phyloP scores from a whole-genome alignment of 2,113 vertebrate species.

The Gopherus evgoodei region DNA sequence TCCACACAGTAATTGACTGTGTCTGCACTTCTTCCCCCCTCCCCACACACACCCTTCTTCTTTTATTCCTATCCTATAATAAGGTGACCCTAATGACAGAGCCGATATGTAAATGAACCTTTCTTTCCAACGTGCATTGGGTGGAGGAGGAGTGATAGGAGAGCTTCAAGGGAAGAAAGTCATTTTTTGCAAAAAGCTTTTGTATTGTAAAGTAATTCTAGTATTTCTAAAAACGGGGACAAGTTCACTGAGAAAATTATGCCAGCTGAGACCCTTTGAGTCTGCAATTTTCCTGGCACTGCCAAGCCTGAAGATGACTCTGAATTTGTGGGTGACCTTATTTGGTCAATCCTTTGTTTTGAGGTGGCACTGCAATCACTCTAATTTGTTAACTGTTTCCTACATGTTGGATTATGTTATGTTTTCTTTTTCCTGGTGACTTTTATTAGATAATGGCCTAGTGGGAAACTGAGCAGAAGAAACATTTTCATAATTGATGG shows the following conservation, averaged over 20 bases:
- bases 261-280: constrained; percentile 34
- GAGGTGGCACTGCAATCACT: not conserved
- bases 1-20: constrained; percentile 51
- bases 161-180: not conserved
- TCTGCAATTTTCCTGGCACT: constrained; percentile 46
- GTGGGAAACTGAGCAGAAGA: constrained; percentile 72
- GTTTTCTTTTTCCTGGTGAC: constrained; percentile 29
- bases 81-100: not conserved
- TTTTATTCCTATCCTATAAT: not conserved
- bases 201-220: constrained; percentile 44
- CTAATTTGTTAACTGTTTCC: constrained; percentile 63
- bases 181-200: constrained; percentile 14
- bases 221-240: not conserved
- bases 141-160: not conserved
- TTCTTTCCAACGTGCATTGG: not conserved
- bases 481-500: constrained; percentile 76
- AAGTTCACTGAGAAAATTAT: constrained; percentile 34
- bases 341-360: not conserved
- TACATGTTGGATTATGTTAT: constrained; percentile 4
- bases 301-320: constrained; percentile 21
- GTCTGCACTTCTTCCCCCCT: constrained; percentile 35
- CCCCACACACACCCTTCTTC: not conserved
- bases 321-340: constrained; percentile 33
- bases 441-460: constrained; percentile 65
- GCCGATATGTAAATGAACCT: not conserved